phyloP scores from a whole-genome alignment of 2,888 invertebrate genomes.

The Teleogryllus oceanicus region DNA sequence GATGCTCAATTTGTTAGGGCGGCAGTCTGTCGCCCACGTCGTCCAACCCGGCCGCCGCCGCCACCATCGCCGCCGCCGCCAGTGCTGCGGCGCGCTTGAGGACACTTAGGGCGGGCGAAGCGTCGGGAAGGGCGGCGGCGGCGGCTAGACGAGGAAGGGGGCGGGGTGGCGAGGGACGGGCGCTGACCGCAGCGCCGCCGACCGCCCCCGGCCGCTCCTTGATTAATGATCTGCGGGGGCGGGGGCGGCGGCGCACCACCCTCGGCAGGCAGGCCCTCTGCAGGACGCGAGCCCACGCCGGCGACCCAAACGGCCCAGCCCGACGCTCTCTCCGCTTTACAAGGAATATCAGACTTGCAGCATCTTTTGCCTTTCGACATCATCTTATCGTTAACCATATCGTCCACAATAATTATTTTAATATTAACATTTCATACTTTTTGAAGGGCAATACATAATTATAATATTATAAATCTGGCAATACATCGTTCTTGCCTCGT shows the following conservation, averaged over 20 bases:
- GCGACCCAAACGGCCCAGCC: not conserved
- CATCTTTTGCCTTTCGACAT: no score
- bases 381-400: no score
- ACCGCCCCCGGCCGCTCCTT: not conserved
- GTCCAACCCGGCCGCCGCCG: not conserved
- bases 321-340: not conserved
- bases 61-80: not conserved
- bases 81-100: not conserved
- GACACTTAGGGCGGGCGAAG: not conserved
- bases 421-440: no score
- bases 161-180: not conserved
- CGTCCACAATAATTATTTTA: no score
- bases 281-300: not conserved
- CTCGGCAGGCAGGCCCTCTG: not conserved
- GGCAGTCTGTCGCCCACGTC: no score
- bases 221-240: conserved; percentile 9
- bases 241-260: not conserved
- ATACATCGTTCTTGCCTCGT: no score
- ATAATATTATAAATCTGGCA: no score
- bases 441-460: no score
- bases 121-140: not conserved
- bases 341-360: no score
- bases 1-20: no score
- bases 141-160: not conserved
- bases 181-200: conserved; percentile 6